phyloP scores from a whole-genome alignment of 1,140 invertebrate genomes.

The Varroa destructor region DNA sequence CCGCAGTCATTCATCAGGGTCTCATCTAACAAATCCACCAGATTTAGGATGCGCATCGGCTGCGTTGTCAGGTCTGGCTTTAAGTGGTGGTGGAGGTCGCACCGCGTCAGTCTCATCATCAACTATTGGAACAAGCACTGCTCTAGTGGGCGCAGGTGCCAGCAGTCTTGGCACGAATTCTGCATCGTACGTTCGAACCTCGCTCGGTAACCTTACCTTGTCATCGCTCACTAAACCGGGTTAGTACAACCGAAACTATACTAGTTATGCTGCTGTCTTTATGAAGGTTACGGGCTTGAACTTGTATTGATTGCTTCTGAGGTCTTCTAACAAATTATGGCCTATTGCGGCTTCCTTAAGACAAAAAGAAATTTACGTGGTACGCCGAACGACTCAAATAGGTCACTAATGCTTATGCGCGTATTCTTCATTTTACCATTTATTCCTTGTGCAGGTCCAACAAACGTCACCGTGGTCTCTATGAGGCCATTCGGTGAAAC shows the following conservation, averaged over 20 bases:
- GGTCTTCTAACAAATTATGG: too few species aligned
- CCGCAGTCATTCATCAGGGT: not conserved
- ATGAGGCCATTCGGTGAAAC: constrained; percentile 20
- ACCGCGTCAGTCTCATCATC: constrained; percentile 32
- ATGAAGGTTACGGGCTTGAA: too few species aligned
- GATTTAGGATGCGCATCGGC: not conserved
- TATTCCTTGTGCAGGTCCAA: not conserved
- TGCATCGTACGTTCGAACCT: constrained; percentile 33
- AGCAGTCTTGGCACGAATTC: constrained; percentile 33
- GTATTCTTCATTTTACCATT: too few species aligned
- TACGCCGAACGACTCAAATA: too few species aligned
- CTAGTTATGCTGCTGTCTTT: too few species aligned
- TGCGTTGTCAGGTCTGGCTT: not conserved
- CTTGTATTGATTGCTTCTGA: too few species aligned
- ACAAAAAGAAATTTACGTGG: too few species aligned
- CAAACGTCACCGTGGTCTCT: constrained; percentile 2
- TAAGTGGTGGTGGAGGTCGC: constrained; percentile 28
- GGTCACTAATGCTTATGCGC: too few species aligned
- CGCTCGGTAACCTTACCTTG: constrained; percentile 32
- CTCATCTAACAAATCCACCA: constrained; percentile 19
- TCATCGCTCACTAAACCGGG: constrained; percentile 30
- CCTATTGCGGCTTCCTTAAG: too few species aligned
- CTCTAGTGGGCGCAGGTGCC: constrained; percentile 32
- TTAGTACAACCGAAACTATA: too few species aligned
- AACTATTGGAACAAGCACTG: not conserved